Evolutionary conservation across 2,113 vertebrate genomes (phyloP).

Genomic region (Gambusia holbrooki): DNA sequence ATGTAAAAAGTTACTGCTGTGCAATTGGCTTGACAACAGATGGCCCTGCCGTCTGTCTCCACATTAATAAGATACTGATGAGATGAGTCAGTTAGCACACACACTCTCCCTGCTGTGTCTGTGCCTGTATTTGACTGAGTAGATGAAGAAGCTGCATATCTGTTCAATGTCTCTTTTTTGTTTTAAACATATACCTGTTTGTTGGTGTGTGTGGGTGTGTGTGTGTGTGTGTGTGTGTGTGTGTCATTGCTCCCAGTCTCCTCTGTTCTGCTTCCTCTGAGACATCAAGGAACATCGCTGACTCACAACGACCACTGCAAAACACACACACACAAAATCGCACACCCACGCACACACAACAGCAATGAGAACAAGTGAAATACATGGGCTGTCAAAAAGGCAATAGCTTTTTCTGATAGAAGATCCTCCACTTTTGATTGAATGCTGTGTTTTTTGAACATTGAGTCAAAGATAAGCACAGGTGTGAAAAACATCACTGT

Average conservation of each 20-base stretch:
- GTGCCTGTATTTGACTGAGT: neutral
- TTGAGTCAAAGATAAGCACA: conserved; percentile 40
- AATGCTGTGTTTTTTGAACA: conserved; percentile 43
- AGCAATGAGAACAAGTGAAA: conserved; percentile 12
- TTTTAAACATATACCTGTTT: neutral
- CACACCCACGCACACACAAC: neutral
- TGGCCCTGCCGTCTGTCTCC: conserved; percentile 75
- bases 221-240: neutral
- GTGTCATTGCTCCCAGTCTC: conserved; percentile 10
- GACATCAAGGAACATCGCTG: conserved; percentile 60
- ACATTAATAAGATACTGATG: conserved; percentile 69
- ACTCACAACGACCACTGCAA: conserved; percentile 45
- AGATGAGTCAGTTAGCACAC: conserved; percentile 62
- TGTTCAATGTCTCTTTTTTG: neutral
- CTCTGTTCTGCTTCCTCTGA: conserved; percentile 45
- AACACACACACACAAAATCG: conserved; percentile 10
- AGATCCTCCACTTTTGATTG: conserved; percentile 61
- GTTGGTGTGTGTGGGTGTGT: too few species aligned
- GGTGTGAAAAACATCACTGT: conserved; percentile 14
- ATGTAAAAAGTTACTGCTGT: conserved; percentile 53
- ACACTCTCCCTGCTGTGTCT: conserved; percentile 24
- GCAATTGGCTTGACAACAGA: conserved; percentile 68
- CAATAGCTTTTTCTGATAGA: conserved; percentile 48
- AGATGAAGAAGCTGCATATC: conserved; percentile 12
- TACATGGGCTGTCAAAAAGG: conserved; percentile 8